Conservation (phyloP, 2,797 vertebrate species). For the Channa striata region DNA sequence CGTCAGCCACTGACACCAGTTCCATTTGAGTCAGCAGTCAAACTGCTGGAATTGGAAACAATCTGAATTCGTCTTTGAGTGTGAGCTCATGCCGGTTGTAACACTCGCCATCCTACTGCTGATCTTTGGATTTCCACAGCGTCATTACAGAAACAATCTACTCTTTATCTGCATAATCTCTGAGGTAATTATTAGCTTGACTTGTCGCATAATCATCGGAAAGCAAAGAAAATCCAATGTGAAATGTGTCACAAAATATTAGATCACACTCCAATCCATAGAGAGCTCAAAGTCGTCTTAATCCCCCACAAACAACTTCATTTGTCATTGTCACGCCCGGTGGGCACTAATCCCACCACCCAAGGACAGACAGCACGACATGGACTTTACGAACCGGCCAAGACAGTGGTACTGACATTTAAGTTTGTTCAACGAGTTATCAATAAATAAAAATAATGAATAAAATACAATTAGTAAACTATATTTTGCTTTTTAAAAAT, state of each 20-base stretch:
- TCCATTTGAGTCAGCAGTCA: background rate
- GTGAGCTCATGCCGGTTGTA: background rate
- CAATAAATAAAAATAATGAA: background rate
- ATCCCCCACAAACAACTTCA: conserved; percentile 85
- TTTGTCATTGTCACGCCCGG: conserved; percentile 75
- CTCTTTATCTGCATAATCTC: conserved; percentile 85
- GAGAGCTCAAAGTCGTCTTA: conserved; percentile 82
- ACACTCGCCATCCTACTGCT: conserved; percentile 48
- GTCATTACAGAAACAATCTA: conserved; percentile 82
- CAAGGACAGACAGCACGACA: conserved; percentile 30
- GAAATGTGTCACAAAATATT: conserved; percentile 75
- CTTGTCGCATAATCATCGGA: conserved; percentile 79
- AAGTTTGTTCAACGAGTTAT: background rate
- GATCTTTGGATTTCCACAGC: conserved; percentile 69
- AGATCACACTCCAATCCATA: conserved; percentile 80
- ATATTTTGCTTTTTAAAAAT: too few relatives aligned
- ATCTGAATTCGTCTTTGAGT: conserved; percentile 18
- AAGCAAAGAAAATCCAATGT: conserved; percentile 66
- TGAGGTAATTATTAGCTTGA: conserved; percentile 84
- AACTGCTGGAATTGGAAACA: background rate
- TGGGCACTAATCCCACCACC: conserved; percentile 67
- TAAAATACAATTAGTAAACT: background rate
- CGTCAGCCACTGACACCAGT: background rate
- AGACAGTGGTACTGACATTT: conserved; percentile 5
- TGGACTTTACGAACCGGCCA: conserved; percentile 27